Evolutionary conservation across 2,797 vertebrate species (phyloP).

Genomic region (Gallirallus australis): DNA sequence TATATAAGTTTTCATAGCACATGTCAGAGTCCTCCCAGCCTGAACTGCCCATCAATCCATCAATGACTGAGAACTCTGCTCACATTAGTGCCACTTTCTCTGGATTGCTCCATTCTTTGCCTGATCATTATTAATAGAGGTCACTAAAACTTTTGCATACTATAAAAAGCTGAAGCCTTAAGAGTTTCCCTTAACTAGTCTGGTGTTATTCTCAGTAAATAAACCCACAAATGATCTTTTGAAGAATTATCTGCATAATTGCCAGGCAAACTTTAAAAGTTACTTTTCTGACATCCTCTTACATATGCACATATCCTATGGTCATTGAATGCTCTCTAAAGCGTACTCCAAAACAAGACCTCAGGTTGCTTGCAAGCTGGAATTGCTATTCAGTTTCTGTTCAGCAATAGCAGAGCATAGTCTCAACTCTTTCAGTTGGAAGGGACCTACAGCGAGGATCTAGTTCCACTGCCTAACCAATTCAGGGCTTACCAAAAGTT

Average conservation of each 20-base stretch:
- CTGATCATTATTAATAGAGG: constrained; percentile 13
- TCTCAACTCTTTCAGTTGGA: not conserved
- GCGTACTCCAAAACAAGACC: not conserved
- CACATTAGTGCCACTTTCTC: not conserved
- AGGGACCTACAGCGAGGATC: not conserved
- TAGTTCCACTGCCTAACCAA: not conserved
- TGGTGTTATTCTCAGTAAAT: not conserved
- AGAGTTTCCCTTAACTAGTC: not conserved
- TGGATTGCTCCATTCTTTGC: not conserved
- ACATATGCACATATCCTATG: not conserved
- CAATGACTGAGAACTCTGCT: constrained; percentile 76
- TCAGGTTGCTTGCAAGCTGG: not conserved
- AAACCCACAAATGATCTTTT: not conserved
- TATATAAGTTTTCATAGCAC: constrained; percentile 75
- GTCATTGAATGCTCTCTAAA: not conserved
- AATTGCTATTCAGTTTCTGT: not conserved
- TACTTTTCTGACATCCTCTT: constrained; percentile 5
- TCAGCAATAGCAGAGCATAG: not conserved
- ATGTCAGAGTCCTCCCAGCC: constrained; percentile 76
- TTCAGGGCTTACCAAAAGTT: not conserved
- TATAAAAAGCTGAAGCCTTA: not conserved
- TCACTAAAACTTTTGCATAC: not conserved
- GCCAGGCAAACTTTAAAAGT: not conserved
- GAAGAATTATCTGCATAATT: constrained; percentile 41
- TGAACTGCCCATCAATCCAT: constrained; percentile 67